A percentile compares a stretch with the other conserved stretches of the same genome.
Conservation (phyloP, 2,888 invertebrate species). For the Brenthis daphne region DNA sequence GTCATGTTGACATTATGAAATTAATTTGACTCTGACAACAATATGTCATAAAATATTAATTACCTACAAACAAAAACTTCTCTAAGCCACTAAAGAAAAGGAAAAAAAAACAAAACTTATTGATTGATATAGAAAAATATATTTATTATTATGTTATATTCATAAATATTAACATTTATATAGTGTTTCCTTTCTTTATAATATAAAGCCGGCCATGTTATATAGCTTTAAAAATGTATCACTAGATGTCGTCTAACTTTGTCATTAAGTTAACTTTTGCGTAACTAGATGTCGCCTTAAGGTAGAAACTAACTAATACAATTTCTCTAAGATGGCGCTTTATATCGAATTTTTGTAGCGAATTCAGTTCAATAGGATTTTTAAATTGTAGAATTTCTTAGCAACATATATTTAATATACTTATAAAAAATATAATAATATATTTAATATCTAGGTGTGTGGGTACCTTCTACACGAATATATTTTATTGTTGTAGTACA, state of each 20-base stretch:
- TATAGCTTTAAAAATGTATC: not conserved
- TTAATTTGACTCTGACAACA: slow-evolving; percentile 12
- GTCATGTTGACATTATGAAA: slow-evolving; percentile 10
- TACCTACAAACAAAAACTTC: not conserved
- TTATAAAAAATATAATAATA: no score
- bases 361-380: no score
- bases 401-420: no score
- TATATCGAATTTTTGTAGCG: no score
- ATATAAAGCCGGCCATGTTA: not conserved
- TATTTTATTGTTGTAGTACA: no score
- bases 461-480: no score
- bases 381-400: no score
- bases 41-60: not conserved
- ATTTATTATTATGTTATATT: no score
- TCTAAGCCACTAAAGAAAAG: not conserved
- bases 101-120: not conserved
- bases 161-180: no score
- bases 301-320: not conserved
- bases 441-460: no score
- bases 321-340: not conserved
- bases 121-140: no score
- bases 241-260: slow-evolving; percentile 5
- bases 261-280: not conserved
- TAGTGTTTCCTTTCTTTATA: no score
- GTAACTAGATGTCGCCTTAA: slow-evolving; percentile 5